These are phyloP conservation scores for Tortricodes alternella DNA, from an alignment of 2,888 invertebrate genomes.

Conservation along the genomic window DNA sequence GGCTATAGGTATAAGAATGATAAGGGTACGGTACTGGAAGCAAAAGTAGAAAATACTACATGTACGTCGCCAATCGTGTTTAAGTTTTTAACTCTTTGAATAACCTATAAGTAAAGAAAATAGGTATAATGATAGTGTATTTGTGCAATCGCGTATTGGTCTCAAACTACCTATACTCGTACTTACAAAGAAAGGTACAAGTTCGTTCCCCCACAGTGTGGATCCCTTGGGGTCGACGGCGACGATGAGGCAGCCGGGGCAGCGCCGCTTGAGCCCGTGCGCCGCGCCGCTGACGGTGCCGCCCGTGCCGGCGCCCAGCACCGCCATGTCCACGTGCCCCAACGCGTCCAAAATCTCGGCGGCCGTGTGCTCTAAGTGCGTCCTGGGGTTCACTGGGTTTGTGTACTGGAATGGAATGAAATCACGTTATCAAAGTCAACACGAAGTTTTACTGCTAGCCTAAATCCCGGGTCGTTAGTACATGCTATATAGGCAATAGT, in stretches of 20 bases:
- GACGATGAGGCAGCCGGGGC: conserved; percentile 88
- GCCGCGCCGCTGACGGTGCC: conserved; percentile 96
- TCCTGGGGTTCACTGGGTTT: conserved; percentile 94
- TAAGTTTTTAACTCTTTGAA: too few relatives aligned
- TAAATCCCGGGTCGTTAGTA: too few relatives aligned
- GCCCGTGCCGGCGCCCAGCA: conserved; percentile 94
- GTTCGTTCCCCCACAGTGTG: conserved; percentile 10
- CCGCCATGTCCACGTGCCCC: conserved; percentile 91
- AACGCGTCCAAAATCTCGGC: conserved; percentile 89
- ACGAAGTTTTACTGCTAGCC: too few relatives aligned
- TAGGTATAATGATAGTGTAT: not conserved
- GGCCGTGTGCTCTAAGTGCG: conserved; percentile 96
- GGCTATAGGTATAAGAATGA: too few relatives aligned
- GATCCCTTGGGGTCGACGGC: conserved; percentile 96
- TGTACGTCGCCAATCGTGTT: too few relatives aligned
- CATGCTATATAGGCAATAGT: too few relatives aligned
- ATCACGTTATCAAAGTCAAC: not conserved
- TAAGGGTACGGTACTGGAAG: too few relatives aligned
- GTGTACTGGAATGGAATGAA: conserved; percentile 84
- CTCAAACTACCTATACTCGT: not conserved
- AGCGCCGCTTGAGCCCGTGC: conserved; percentile 91
- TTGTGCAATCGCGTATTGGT: too few relatives aligned
- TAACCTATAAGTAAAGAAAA: not conserved
- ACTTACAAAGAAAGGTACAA: conserved; percentile 18
- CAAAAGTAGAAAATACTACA: too few relatives aligned